Conservation (phyloP, 2,888 invertebrate species). For the Xanthorhoe designata region DNA sequence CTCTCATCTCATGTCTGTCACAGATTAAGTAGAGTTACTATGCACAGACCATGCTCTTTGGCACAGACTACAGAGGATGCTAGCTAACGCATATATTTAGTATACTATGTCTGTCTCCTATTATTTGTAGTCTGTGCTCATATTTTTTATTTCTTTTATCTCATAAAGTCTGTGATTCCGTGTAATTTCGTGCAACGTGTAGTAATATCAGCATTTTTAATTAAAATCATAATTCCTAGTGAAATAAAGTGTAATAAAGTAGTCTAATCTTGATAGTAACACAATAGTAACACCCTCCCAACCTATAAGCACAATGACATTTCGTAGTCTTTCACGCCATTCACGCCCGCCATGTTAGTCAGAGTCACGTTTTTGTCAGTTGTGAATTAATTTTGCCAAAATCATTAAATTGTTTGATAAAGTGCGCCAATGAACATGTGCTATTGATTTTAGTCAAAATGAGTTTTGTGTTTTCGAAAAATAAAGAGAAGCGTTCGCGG, state of each 20-base stretch:
- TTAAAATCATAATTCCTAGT: background rate
- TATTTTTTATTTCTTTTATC: too few species aligned
- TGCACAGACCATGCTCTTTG: too few species aligned
- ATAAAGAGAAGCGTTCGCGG: slow-evolving; percentile 63
- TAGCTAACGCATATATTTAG: too few species aligned
- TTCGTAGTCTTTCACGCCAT: slow-evolving; percentile 54
- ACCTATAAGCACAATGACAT: slow-evolving; percentile 32
- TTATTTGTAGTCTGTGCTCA: too few species aligned
- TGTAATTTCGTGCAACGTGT: background rate
- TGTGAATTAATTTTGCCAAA: slow-evolving; percentile 65
- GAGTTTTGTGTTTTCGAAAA: slow-evolving; percentile 63
- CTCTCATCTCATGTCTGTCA: too few species aligned
- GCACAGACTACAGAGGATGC: too few species aligned
- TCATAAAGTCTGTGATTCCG: too few species aligned
- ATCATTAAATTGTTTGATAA: slow-evolving; percentile 35
- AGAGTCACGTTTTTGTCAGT: slow-evolving; percentile 82
- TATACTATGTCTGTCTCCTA: too few species aligned
- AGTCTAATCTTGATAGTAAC: background rate
- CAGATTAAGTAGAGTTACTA: too few species aligned
- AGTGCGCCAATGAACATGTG: slow-evolving; percentile 39
- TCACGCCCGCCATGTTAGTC: slow-evolving; percentile 80
- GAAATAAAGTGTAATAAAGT: background rate
- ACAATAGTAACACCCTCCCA: background rate
- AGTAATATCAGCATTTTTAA: background rate
- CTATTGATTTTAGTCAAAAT: slow-evolving; percentile 53